Conservation (phyloP, 2,113 vertebrate genomes). For the Amblyornis subalaris region DNA sequence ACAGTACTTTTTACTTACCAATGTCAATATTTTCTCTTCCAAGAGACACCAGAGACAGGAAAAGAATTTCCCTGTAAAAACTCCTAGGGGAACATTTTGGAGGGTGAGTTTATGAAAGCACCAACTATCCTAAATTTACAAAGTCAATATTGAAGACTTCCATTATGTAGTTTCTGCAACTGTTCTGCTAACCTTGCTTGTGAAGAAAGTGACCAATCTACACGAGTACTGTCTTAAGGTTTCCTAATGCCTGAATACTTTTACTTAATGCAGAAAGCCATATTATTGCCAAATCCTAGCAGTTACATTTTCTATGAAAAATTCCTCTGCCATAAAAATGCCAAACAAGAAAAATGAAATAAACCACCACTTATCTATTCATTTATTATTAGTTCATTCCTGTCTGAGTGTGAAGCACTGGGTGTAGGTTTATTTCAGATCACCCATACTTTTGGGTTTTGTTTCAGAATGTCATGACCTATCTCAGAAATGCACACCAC, state of each 20-base stretch:
- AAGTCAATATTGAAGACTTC: background rate
- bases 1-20: constrained; percentile 77
- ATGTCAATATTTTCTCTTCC: constrained; percentile 96
- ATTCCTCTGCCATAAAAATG: background rate
- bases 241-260: background rate
- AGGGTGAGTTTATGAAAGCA: background rate
- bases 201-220: background rate
- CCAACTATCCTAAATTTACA: background rate
- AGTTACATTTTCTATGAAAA: background rate
- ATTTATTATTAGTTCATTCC: background rate
- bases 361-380: background rate
- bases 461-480: background rate
- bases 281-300: background rate
- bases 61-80: constrained; percentile 94
- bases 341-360: background rate
- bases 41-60: constrained; percentile 91
- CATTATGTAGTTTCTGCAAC: background rate
- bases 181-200: background rate
- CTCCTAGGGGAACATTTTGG: constrained; percentile 78
- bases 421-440: background rate
- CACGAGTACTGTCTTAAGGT: background rate
- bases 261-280: background rate
- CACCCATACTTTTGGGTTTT: background rate
- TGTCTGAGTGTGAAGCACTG: background rate
- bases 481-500: background rate